Percentiles rank a stretch among this genome's conserved stretches.
phyloP scores from a whole-genome alignment of 2,797 vertebrate species.

The Spinibarbus caldwelli region DNA sequence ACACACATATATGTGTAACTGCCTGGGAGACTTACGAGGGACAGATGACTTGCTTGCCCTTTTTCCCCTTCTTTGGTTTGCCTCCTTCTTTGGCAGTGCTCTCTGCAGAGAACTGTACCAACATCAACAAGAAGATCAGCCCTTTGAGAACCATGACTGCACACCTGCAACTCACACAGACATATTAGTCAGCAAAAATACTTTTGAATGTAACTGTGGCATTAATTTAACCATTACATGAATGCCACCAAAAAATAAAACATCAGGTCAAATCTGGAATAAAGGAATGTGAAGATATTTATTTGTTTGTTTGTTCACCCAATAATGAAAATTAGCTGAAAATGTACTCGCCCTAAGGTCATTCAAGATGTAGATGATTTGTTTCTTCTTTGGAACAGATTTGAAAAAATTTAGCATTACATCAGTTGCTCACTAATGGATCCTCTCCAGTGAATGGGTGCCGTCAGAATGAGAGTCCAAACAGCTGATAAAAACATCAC shows the following conservation, averaged over 20 bases:
- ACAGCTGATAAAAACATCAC: not conserved
- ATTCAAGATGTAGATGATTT: not conserved
- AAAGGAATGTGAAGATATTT: not conserved
- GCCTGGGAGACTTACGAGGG: slow-evolving; percentile 85
- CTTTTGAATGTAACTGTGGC: not conserved
- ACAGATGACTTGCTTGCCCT: slow-evolving; percentile 92
- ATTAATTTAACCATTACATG: not conserved
- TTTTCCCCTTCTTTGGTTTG: slow-evolving; percentile 92
- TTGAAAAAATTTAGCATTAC: not conserved
- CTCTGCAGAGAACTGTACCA: slow-evolving; percentile 81
- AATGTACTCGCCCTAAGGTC: not conserved
- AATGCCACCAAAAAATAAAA: not conserved
- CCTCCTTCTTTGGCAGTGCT: too few relatives aligned
- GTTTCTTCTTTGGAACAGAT: not conserved
- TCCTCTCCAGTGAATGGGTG: not conserved
- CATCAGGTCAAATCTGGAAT: not conserved
- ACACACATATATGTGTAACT: not conserved
- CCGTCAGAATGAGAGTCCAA: not conserved
- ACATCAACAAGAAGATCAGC: slow-evolving; percentile 74
- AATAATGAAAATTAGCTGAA: not conserved
- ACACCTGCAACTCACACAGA: slow-evolving; percentile 50
- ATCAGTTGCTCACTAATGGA: not conserved
- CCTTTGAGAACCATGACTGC: slow-evolving; percentile 80
- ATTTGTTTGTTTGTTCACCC: not conserved
- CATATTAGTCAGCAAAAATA: slow-evolving; percentile 44